Conservation (phyloP, 2,888 invertebrate genomes). For the Amphipoea lucens region DNA sequence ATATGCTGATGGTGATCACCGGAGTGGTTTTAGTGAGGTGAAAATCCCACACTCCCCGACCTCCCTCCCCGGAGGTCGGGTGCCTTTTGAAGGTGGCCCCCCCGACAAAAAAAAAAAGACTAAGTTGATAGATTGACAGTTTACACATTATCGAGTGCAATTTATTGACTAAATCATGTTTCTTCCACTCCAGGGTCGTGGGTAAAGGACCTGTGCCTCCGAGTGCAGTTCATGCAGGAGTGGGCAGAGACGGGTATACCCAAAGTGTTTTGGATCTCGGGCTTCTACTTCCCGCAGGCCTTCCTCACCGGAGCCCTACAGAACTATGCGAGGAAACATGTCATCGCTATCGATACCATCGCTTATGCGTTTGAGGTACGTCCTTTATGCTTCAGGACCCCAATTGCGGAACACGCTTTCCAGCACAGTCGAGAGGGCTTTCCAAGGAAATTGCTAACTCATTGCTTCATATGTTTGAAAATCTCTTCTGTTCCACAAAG, state of each 20-base stretch:
- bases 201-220: conserved; percentile 91
- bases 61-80: no score
- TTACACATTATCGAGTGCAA: not conserved
- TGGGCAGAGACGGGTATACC: conserved; percentile 94
- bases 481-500: no score
- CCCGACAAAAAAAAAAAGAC: no score
- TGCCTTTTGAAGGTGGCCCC: no score
- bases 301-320: conserved; percentile 95
- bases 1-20: no score
- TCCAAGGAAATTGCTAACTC: no score
- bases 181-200: conserved; percentile 89
- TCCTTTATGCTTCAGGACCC: no score
- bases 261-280: conserved; percentile 95
- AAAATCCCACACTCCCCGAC: no score
- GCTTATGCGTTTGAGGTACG: conserved; percentile 90
- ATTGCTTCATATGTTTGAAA: no score
- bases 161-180: not conserved
- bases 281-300: conserved; percentile 96
- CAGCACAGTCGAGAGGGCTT: no score
- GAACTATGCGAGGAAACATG: conserved; percentile 94
- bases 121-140: not conserved
- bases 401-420: no score
- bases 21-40: no score
- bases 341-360: conserved; percentile 94
- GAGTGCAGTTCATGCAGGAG: conserved; percentile 91